Evolutionary conservation across 2,888 invertebrate species (phyloP), one percentile per base, ranked within the genome.

Genomic region (Rapana venosa): DNA sequence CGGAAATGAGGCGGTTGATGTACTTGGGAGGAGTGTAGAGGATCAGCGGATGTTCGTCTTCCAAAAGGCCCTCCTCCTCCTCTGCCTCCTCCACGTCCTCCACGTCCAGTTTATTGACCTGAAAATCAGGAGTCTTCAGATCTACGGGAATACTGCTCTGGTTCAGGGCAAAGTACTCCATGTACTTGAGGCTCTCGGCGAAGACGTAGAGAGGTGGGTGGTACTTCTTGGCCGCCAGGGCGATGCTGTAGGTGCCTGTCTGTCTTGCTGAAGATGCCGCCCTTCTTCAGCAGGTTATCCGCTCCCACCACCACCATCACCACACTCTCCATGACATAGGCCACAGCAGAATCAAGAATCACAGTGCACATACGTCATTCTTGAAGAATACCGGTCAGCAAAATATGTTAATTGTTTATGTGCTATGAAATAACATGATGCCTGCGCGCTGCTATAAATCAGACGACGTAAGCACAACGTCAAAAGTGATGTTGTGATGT

Each of bases 151-250:
- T 96, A 96, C 99, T 99, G 88, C 97, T 97, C 95, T 99, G 99
- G 96, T 98, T 98, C 20, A 99, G 96, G 0, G 99, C 99, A 96
- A 98, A 99, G 92, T 98, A 97, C 91, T 99, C 97, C 0, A 98
- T 98, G 96, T 99, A 99, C 96, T 99, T 99, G 96, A 99, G 99
- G 96, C 99, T 99, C 96, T 99, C 99, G 0, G 99, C 98, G 36
- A 99, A 97, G 0, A 99, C 99, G 96, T 99, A 99, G 90, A 99
- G 98, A 0, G 99, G 98, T 95, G 99, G 99, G 95, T 99, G 98
- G 96, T 98, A 97, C 32, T 95, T 95, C 90, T 96, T 96, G 5
- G 97, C 97, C 87, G 95, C 94, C 30, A 96, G 93, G 11, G 96
- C 96, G 36, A 96, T 94, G 26, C 95, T 94, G 90, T 94, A 96